Percentiles rank a stretch among this genome's conserved stretches.
These are phyloP conservation scores for Danionella cerebrum DNA, from an alignment of 2,113 vertebrate species.

Conservation along the genomic window DNA sequence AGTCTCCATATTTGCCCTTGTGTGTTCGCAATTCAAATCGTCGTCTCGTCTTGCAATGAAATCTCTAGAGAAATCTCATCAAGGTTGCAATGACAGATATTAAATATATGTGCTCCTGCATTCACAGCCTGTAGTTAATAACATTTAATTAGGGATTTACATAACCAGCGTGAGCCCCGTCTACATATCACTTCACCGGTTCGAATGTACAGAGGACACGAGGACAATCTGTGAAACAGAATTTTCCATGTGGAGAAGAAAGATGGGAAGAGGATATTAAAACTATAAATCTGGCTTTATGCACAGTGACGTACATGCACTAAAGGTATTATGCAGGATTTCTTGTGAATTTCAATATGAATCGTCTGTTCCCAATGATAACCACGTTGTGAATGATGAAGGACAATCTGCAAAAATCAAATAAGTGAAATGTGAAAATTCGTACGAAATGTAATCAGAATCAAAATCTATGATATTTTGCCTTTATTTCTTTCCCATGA, in stretches of 20 bases:
- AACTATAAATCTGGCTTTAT: not conserved
- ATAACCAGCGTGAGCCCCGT: not conserved
- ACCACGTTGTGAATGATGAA: too few relatives aligned
- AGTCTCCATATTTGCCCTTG: not conserved
- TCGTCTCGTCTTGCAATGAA: not conserved
- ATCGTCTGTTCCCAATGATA: not conserved
- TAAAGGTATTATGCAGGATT: not conserved
- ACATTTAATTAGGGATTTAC: constrained; percentile 22
- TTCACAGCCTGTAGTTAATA: not conserved
- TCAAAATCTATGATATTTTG: too few relatives aligned
- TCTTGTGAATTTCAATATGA: not conserved
- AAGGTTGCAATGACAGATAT: not conserved
- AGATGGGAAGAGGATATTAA: not conserved
- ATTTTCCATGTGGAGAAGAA: constrained; percentile 1
- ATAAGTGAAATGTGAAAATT: too few relatives aligned
- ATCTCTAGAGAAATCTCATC: not conserved
- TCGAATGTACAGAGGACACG: not conserved
- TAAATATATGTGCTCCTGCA: constrained; percentile 10
- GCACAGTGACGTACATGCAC: not conserved
- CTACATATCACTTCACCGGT: not conserved
- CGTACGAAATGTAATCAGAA: too few relatives aligned
- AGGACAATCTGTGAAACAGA: not conserved
- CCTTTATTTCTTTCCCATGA: too few relatives aligned
- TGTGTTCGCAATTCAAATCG: not conserved
- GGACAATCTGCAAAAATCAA: too few relatives aligned